Conservation (phyloP, 2,113 vertebrate genomes). For the Trichechus manatus region DNA sequence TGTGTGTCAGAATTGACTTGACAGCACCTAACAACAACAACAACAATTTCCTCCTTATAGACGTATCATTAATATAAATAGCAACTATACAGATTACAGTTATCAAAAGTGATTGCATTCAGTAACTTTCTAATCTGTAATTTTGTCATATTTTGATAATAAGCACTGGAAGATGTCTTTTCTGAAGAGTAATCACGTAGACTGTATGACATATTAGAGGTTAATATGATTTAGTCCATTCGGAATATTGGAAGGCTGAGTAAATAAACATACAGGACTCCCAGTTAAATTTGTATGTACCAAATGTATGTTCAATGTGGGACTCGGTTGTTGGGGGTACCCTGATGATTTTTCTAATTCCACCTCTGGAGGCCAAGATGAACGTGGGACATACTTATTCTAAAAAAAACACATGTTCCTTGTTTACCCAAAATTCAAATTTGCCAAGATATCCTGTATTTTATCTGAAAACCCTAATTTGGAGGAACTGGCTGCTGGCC, state of each 20-base stretch:
- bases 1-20: too few relatives aligned
- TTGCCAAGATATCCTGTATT: background rate
- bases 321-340: background rate
- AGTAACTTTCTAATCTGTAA: background rate
- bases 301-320: background rate
- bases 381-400: background rate
- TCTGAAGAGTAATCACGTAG: background rate
- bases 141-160: background rate
- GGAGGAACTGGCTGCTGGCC: background rate
- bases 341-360: slow-evolving; percentile 11
- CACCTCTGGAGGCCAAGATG: background rate
- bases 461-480: background rate
- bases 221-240: background rate
- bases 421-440: slow-evolving; percentile 50
- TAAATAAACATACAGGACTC: background rate
- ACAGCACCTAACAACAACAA: background rate
- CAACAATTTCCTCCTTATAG: background rate
- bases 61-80: background rate
- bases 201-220: background rate
- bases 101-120: background rate
- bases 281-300: background rate
- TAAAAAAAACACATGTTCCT: background rate
- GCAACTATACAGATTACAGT: slow-evolving; percentile 11
- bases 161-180: background rate
- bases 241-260: background rate